A percentile compares a stretch with the other conserved stretches of the same genome.
phyloP scores from a whole-genome alignment of 1,140 invertebrate genomes.

The Nasonia vitripennis region DNA sequence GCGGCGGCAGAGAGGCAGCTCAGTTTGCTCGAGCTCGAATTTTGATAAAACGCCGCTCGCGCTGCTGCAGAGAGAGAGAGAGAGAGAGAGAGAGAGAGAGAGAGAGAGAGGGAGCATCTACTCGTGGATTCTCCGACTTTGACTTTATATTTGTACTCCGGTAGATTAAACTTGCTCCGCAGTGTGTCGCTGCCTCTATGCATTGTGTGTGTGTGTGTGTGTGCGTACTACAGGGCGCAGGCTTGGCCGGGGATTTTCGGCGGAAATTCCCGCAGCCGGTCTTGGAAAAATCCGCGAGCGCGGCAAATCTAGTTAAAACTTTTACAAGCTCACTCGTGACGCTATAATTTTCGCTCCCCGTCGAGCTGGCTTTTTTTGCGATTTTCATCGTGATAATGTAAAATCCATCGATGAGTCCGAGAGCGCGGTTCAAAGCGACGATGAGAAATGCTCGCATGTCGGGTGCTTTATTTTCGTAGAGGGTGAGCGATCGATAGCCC shows the following conservation, averaged over 20 bases:
- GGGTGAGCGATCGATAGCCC: background rate
- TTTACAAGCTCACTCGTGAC: background rate
- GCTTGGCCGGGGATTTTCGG: background rate
- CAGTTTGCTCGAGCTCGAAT: constrained; percentile 38
- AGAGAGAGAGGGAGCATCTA: background rate
- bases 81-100: background rate
- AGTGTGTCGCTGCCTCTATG: constrained; percentile 21
- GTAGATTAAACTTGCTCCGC: constrained; percentile 36
- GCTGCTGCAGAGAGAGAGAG: background rate
- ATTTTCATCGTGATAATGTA: no score
- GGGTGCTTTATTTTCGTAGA: no score
- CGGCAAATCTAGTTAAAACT: constrained; percentile 13
- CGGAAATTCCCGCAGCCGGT: background rate
- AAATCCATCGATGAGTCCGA: no score
- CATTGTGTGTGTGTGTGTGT: background rate
- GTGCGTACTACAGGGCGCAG: no score
- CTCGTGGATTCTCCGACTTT: constrained; percentile 34
- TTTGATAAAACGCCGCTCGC: constrained; percentile 43
- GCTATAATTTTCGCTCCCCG: background rate
- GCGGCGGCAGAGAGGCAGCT: constrained; percentile 2
- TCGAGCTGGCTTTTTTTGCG: no score
- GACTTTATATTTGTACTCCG: constrained; percentile 41
- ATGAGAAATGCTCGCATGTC: no score
- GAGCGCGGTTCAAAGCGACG: no score
- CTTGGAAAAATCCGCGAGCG: background rate